Evolutionary conservation across 2,888 invertebrate species (phyloP).

Genomic region (Noctua janthe): DNA sequence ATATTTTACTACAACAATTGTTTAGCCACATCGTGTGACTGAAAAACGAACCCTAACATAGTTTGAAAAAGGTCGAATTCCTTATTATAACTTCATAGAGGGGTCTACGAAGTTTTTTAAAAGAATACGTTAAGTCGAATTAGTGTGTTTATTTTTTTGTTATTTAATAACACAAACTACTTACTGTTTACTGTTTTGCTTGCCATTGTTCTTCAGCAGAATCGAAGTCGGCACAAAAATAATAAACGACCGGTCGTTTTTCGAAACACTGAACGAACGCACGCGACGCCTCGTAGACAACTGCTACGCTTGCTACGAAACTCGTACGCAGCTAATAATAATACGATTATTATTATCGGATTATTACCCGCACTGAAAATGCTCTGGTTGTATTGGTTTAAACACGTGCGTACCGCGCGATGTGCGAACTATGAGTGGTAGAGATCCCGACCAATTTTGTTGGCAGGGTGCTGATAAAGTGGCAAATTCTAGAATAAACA

Average conservation of each 20-base stretch:
- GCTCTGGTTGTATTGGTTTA: conserved; percentile 64
- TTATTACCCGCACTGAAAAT: conserved; percentile 73
- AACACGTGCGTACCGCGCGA: conserved; percentile 81
- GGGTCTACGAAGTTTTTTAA: background rate
- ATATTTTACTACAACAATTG: too few relatives aligned
- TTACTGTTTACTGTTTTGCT: conserved; percentile 78
- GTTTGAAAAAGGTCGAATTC: background rate
- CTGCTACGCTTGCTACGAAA: conserved; percentile 83
- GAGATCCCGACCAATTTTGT: conserved; percentile 74
- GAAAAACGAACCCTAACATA: conserved; percentile 1
- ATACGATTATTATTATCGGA: conserved; percentile 71
- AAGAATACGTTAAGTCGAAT: background rate
- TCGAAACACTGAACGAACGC: conserved; percentile 63
- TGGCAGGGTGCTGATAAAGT: conserved; percentile 74
- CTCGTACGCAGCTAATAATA: conserved; percentile 74
- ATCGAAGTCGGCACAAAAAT: conserved; percentile 62
- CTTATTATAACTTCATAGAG: conserved; percentile 10
- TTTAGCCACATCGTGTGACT: background rate
- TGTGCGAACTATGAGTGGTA: conserved; percentile 79
- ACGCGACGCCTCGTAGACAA: conserved; percentile 77
- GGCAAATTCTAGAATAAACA: conserved; percentile 79
- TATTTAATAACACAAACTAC: conserved; percentile 63
- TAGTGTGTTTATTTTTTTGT: background rate
- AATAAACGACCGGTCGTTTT: conserved; percentile 48
- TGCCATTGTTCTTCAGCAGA: conserved; percentile 74